Base-by-base conservation (phyloP, 2,797 vertebrate species). In the Lagothrix lagotricha region DNA sequence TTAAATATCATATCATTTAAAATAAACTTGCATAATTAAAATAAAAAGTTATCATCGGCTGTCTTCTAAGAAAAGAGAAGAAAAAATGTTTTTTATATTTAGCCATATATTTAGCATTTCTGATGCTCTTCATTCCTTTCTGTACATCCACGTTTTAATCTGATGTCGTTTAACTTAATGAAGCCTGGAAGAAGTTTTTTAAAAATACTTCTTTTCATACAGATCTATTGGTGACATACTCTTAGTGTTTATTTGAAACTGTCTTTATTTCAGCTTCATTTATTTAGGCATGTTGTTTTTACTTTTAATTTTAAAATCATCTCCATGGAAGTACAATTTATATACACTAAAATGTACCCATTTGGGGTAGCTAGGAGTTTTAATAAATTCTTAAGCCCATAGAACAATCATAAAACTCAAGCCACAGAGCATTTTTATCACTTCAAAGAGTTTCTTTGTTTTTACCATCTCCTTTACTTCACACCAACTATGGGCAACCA, bases 11-110 rank as follows among this genome's bases (percentile, higher is more conserved):
- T 95, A 33, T 22, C 0, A 96, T 77, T 75, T 61, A 52, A 88
- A 93, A 92, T 50, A 67, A 95, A 97, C 58, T 57, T 41, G 73
- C 54, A 83, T 75, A 86, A 80, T 92, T 89, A 85, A 96, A 72
- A 30, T 26, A 96, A 95, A 54, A 61, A 54, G 22, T 54, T 54
- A 22, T 54, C 7, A 22, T 54, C 7, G 2, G 7, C 22, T 84
- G 61, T 77, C 7, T 77, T 84, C 33, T 94, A 76, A 88, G 48
- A 61, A 94, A 89, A 96, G 39, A 22, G 24, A 57, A 85, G 54
- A 97, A 61, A 52, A 79, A 52, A 83, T 10, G 50, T 88, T 1
- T 84, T 90, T 91, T 82, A 24, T 77, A 36, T 33, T 77, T 48
- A 76, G 39, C 33, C 5, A 44, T 30, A 76, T 72, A 57, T 61